phyloP scores from a whole-genome alignment of 2,888 invertebrate species.

The Gortyna flavago region DNA sequence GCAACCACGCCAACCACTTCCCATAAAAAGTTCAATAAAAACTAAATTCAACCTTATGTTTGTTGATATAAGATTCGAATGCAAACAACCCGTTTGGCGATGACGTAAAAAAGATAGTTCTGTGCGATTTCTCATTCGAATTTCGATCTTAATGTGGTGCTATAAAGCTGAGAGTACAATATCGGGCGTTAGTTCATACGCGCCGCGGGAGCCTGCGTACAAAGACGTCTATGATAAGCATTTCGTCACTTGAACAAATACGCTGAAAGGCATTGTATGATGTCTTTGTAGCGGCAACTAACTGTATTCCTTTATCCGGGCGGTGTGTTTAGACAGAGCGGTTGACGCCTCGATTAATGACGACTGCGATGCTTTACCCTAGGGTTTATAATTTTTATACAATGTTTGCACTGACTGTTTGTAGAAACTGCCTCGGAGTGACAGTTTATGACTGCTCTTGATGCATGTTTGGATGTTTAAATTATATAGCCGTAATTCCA shows the following conservation, averaged over 20 bases:
- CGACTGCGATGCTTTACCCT: slow-evolving; percentile 63
- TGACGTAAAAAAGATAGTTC: slow-evolving; percentile 70
- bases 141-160: slow-evolving; percentile 65
- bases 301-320: slow-evolving; percentile 80
- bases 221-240: slow-evolving; percentile 81
- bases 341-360: slow-evolving; percentile 84
- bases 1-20: slow-evolving; percentile 78
- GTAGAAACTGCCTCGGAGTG: slow-evolving; percentile 70
- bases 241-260: slow-evolving; percentile 84
- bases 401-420: slow-evolving; percentile 71
- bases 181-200: slow-evolving; percentile 60
- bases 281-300: slow-evolving; percentile 78
- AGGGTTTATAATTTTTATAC: slow-evolving; percentile 65
- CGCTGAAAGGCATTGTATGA: slow-evolving; percentile 82
- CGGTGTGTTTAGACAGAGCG: slow-evolving; percentile 81
- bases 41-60: slow-evolving; percentile 58
- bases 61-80: slow-evolving; percentile 55
- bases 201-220: slow-evolving; percentile 79
- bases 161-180: slow-evolving; percentile 69
- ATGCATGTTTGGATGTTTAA: slow-evolving; percentile 58
- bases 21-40: slow-evolving; percentile 67
- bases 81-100: slow-evolving; percentile 62
- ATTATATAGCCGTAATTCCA: slow-evolving; percentile 33
- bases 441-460: slow-evolving; percentile 62
- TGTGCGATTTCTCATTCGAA: slow-evolving; percentile 61